Evolutionary conservation across 2,797 vertebrate species (phyloP).

Genomic region (Anolis apletophallus): DNA sequence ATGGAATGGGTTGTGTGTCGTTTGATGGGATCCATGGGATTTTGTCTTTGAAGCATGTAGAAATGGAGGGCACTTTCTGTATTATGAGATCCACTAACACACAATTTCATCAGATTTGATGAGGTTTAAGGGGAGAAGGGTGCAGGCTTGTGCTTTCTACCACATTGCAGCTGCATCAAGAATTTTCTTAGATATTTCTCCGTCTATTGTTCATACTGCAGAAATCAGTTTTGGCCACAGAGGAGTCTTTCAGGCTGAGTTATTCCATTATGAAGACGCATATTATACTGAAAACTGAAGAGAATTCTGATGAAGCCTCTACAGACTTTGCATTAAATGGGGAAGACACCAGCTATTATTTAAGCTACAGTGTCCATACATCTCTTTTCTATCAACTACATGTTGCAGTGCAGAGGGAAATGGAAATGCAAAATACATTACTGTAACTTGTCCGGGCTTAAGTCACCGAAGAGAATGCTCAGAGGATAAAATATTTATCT

Average conservation of each 20-base stretch:
- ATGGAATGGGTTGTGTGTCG: no score
- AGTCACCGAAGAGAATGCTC: neutral
- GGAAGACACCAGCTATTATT: slow-evolving; percentile 8
- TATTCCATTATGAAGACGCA: slow-evolving; percentile 15
- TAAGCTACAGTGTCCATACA: neutral
- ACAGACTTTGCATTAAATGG: neutral
- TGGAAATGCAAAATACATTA: neutral
- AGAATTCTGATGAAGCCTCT: slow-evolving; percentile 15
- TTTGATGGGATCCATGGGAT: no score
- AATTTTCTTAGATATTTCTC: slow-evolving; percentile 7
- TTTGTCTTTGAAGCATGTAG: no score
- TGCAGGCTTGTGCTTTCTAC: slow-evolving; percentile 14
- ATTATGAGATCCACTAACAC: neutral
- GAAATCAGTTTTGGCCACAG: slow-evolving; percentile 15
- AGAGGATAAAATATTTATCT: neutral
- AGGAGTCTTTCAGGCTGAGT: slow-evolving; percentile 13
- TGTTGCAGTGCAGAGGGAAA: neutral
- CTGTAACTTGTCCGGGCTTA: neutral
- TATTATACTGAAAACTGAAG: neutral
- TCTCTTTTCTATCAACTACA: neutral
- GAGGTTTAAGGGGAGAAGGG: neutral
- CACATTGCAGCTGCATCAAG: neutral
- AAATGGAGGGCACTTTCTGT: neutral
- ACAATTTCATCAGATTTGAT: neutral
- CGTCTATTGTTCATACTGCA: slow-evolving; percentile 11